phyloP scores from a whole-genome alignment of 1,140 invertebrate species.

The Trachymyrmex cornetzi region DNA sequence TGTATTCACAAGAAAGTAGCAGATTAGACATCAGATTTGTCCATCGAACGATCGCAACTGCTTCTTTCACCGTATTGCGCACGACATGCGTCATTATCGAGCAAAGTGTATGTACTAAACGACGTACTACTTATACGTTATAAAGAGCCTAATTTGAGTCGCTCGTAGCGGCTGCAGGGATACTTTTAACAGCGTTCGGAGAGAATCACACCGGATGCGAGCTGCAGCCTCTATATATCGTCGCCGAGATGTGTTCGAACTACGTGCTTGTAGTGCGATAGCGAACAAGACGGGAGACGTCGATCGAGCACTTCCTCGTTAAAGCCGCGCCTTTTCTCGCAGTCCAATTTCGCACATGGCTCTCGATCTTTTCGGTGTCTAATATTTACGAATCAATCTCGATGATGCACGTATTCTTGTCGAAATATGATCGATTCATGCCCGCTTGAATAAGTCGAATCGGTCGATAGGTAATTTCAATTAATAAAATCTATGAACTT shows the following conservation, averaged over 20 bases:
- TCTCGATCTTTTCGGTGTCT: slow-evolving; percentile 24
- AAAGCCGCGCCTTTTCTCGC: slow-evolving; percentile 42
- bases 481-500: background rate
- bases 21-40: background rate
- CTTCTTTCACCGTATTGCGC: background rate
- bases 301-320: slow-evolving; percentile 37
- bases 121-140: background rate
- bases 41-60: background rate
- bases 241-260: slow-evolving; percentile 8
- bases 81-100: slow-evolving; percentile 19
- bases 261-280: slow-evolving; percentile 32
- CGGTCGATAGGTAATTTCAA: too few species aligned
- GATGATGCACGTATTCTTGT: background rate
- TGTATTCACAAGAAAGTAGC: background rate
- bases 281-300: slow-evolving; percentile 9
- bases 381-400: background rate
- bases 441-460: background rate
- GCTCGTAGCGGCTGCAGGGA: background rate
- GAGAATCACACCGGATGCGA: slow-evolving; percentile 14
- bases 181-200: slow-evolving; percentile 30
- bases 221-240: slow-evolving; percentile 7
- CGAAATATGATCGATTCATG: background rate
- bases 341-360: slow-evolving; percentile 21
- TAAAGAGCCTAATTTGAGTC: slow-evolving; percentile 27
- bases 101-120: slow-evolving; percentile 6